Evolutionary conservation across 2,113 vertebrate genomes (phyloP).

Genomic region (Leucoraja erinaceus): DNA sequence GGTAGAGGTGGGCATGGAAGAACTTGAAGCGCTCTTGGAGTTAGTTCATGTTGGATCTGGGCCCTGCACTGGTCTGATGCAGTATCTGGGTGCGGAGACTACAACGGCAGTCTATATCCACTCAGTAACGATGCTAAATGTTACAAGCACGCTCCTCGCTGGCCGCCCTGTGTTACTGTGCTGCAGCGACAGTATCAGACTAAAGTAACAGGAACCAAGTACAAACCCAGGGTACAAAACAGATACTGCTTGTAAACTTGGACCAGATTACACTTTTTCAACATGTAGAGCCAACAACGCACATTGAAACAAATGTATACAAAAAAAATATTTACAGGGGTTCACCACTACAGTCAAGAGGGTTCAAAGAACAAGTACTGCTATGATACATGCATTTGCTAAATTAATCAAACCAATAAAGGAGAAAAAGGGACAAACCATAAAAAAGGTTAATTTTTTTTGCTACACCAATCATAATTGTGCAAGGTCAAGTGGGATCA

Average conservation of each 20-base stretch:
- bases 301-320: conserved; percentile 61
- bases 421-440: conserved; percentile 38
- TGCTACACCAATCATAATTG: conserved; percentile 63
- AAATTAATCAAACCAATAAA: conserved; percentile 39
- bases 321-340: conserved; percentile 79
- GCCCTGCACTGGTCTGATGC: neutral
- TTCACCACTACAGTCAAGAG: conserved; percentile 66
- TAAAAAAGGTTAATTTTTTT: conserved; percentile 46
- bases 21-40: conserved; percentile 20
- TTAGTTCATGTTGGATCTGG: conserved; percentile 13
- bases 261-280: conserved; percentile 43
- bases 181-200: neutral
- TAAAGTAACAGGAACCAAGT: neutral
- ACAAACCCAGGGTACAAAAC: conserved; percentile 45
- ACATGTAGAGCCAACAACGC: conserved; percentile 22
- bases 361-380: conserved; percentile 60
- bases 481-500: conserved; percentile 50
- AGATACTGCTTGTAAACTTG: conserved; percentile 51
- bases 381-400: conserved; percentile 66
- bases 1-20: neutral
- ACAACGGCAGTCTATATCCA: neutral
- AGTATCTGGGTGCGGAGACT: neutral
- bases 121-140: neutral
- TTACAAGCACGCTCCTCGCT: neutral
- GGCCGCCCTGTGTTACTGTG: neutral